Percentiles rank a stretch among this genome's conserved stretches.
phyloP scores from a whole-genome alignment of 2,797 vertebrate species.

The Hydrophis major region DNA sequence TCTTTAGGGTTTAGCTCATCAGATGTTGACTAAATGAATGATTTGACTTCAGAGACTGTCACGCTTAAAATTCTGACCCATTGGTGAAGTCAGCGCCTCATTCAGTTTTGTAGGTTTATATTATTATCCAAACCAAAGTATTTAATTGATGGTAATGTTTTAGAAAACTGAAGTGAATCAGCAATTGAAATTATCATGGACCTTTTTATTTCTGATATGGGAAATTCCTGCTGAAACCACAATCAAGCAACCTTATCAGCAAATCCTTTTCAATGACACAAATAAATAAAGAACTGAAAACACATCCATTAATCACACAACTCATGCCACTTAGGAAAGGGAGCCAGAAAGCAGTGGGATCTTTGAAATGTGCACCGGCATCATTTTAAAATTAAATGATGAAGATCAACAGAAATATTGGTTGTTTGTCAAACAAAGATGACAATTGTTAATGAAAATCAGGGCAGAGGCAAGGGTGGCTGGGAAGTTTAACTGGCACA shows the following conservation, averaged over 20 bases:
- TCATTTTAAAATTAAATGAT: conserved; percentile 51
- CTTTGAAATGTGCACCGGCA: conserved; percentile 31
- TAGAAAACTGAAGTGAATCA: neutral
- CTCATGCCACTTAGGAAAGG: conserved; percentile 27
- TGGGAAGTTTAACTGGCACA: conserved; percentile 40
- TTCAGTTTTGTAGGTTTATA: neutral
- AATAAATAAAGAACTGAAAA: conserved; percentile 46
- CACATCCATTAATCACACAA: conserved; percentile 46
- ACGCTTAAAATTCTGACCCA: neutral
- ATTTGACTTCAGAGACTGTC: neutral
- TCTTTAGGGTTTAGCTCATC: neutral
- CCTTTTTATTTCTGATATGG: conserved; percentile 34
- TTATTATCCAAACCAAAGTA: neutral
- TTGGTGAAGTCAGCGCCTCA: neutral
- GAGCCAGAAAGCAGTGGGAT: conserved; percentile 6
- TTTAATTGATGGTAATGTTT: neutral
- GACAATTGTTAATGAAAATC: conserved; percentile 44
- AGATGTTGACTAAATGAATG: neutral
- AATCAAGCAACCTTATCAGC: conserved; percentile 37
- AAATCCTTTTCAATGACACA: conserved; percentile 48
- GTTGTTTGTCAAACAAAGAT: conserved; percentile 51
- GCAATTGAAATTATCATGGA: neutral
- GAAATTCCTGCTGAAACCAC: conserved; percentile 36
- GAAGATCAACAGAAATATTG: conserved; percentile 52
- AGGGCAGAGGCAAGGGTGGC: conserved; percentile 25